Evolutionary conservation across 2,888 invertebrate species (phyloP), one percentile per base, ranked within the genome.

Genomic region (Theodoxus fluviatilis): DNA sequence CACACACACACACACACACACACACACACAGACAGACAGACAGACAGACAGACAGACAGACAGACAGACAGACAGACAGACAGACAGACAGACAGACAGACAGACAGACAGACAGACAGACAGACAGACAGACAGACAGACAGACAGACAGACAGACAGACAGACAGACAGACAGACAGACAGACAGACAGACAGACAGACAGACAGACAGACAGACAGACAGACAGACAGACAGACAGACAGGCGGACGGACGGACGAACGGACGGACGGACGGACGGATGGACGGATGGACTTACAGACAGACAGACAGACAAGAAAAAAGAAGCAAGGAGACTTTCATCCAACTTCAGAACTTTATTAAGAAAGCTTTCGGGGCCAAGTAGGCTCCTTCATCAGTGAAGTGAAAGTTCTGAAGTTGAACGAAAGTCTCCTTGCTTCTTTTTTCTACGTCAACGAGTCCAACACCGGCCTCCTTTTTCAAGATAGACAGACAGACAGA

Each of bases 141-240:
- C 22, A 38, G 40, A 37, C 25, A 57, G 37, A 35, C n/a, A 57
- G 68, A 68, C 31, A 37, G 57, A 63, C 22, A n/a, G 57, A 61
- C 31, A 63, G 68, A 66, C 31, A 59, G 52, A 63, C 33, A 63
- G 55, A 68, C 61, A 59, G 55, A 68, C 33, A 57, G 38, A 68
- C 57, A 61, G 61, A 61, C 18, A 61, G 35, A 37, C 35, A 37
- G n/a, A 68, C 35, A 33, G 61, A 68, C 35, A 37, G 22, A 31
- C 22, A 47, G 61, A 47, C 37, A 28, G 61, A 47, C 37, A 47
- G 61, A 28, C 37, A 33, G 61, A 68, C 37, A 57, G 61, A 63
- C 68, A 33, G 61, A 68, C 35, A 31, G 61, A 61, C 57, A 28
- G 28, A 68, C 57, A 57, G 33, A 31, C 33, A n/a, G 33, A 63